phyloP scores from a whole-genome alignment of 2,797 vertebrate species.

The Eulemur albifrons region DNA sequence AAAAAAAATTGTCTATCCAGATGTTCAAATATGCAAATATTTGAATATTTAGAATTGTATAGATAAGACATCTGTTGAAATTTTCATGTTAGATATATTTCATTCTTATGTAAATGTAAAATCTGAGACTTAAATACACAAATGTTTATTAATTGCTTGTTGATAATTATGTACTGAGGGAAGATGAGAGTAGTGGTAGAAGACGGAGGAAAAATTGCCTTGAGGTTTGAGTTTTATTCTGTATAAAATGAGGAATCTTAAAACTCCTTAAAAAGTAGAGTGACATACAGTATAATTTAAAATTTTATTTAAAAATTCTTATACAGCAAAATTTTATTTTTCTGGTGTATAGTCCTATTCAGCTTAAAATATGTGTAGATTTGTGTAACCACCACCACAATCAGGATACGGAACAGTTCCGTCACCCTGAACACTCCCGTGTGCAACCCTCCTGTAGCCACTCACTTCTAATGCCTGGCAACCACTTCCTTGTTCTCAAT shows the following conservation, averaged over 20 bases:
- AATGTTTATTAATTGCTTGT: neutral
- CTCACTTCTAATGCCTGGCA: neutral
- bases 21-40: neutral
- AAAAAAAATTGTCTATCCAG: neutral
- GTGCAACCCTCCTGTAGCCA: neutral
- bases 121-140: neutral
- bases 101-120: neutral
- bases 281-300: neutral
- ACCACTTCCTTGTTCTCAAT: neutral
- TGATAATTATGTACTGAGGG: neutral
- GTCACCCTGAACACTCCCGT: neutral
- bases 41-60: neutral
- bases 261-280: neutral
- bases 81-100: neutral
- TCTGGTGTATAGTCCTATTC: neutral
- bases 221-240: conserved; percentile 15
- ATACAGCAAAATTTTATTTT: neutral
- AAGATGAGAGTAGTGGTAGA: neutral
- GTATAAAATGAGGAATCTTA: neutral
- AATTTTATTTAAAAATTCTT: neutral
- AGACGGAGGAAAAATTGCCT: neutral
- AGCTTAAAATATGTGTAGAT: neutral
- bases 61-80: neutral
- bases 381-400: neutral
- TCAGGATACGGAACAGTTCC: neutral